Conservation (phyloP, 2,888 invertebrate genomes). For the Melipona beecheii region DNA sequence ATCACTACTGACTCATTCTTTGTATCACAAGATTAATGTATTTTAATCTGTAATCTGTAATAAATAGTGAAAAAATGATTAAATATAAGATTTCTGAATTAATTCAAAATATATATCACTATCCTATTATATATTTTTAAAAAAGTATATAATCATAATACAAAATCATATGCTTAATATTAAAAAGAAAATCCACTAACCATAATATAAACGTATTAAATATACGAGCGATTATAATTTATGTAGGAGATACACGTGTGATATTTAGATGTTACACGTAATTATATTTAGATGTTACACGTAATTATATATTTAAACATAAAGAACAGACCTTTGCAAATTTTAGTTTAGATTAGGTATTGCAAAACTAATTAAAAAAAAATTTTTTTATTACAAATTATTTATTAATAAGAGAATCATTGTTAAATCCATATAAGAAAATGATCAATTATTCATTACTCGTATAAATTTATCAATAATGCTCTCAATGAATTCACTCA, state of each 20-base stretch:
- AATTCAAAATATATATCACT: background rate
- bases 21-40: background rate
- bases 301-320: slow-evolving; percentile 24
- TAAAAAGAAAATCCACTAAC: background rate
- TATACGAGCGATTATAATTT: slow-evolving; percentile 27
- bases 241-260: slow-evolving; percentile 35
- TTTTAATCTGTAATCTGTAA: slow-evolving; percentile 41
- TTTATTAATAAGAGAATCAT: background rate
- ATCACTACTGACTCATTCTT: slow-evolving; percentile 54
- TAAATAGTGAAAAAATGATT: background rate
- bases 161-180: background rate
- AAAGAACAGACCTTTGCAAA: background rate
- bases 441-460: background rate
- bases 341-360: background rate
- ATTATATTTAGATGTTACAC: slow-evolving; percentile 10
- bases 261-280: slow-evolving; percentile 4
- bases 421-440: background rate
- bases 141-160: background rate
- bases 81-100: background rate
- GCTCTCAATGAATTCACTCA: background rate
- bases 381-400: background rate
- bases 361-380: background rate
- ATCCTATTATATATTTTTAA: background rate
- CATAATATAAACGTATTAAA: slow-evolving; percentile 9
- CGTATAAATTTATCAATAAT: slow-evolving; percentile 15